Conservation (phyloP, 2,888 invertebrate genomes). For the Branchipolynoe longqiensis region DNA sequence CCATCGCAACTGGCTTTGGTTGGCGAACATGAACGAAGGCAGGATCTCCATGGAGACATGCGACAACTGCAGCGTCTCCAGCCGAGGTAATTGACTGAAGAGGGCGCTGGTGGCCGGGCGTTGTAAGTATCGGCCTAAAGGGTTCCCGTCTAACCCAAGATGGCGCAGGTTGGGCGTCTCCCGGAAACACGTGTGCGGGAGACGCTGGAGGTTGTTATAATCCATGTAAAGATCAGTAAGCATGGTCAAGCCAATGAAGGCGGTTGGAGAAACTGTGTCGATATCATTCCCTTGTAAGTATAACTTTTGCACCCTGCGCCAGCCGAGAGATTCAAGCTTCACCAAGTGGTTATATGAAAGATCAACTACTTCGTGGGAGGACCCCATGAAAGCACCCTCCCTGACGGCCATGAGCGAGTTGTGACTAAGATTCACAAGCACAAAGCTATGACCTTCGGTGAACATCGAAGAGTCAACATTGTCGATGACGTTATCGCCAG, state of each 20-base stretch:
- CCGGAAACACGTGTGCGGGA: constrained; percentile 68
- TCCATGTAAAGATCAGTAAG: constrained; percentile 69
- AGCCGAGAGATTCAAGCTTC: constrained; percentile 72
- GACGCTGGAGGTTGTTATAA: constrained; percentile 70
- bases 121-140: constrained; percentile 64
- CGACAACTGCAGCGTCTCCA: constrained; percentile 73
- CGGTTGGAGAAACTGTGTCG: constrained; percentile 58
- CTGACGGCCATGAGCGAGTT: constrained; percentile 73
- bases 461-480: constrained; percentile 72
- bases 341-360: constrained; percentile 74
- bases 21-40: constrained; percentile 42
- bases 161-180: constrained; percentile 68
- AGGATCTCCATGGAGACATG: constrained; percentile 55
- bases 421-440: constrained; percentile 72
- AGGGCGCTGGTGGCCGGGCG: constrained; percentile 58
- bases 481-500: constrained; percentile 65
- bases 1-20: constrained; percentile 64
- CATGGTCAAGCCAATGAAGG: constrained; percentile 51
- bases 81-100: constrained; percentile 68
- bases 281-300: constrained; percentile 73
- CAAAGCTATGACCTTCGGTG: constrained; percentile 67
- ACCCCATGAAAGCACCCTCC: constrained; percentile 73
- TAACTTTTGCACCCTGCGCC: constrained; percentile 70
- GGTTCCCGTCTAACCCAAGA: constrained; percentile 71
- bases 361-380: constrained; percentile 72